Base-by-base conservation (phyloP, 2,888 invertebrate species). In the Caradrina clavipalpis region DNA sequence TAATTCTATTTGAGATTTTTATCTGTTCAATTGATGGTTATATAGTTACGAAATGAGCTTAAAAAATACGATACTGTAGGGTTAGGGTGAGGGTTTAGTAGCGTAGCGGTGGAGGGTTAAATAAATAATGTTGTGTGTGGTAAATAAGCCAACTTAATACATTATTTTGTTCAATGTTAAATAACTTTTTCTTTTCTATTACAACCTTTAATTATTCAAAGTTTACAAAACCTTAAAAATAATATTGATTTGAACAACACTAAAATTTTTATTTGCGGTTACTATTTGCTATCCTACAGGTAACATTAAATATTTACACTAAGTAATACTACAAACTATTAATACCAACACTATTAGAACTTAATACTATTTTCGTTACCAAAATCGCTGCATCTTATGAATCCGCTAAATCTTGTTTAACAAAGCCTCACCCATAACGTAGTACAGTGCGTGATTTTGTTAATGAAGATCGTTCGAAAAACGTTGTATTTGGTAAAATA, bases 21-120 rank as follows among this genome's bases (percentile, higher is more conserved):
- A 95, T 95, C 95, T 93, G 91, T 89, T 91, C 95, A 94, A 94
- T 94, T 93, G 93, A 92, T 94, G 92, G 93, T 93, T 93, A 91
- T 93, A 91, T 90, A 88, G 91, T 93, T 91, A 92, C 90, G 90
- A 90, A 93, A 91, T 90, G 86, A 88, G 88, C 91, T 89, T 87
- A 89, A 92, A 92, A 90, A 90, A 88, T 88, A 89, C 88, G 85
- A 87, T 87, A 87, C 77, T 81, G 70, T 85, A 86, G 89, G 89
- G 87, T 90, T 90, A 80, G 77, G 72, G 45, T 57, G 69, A 66
- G 62, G 74, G 73, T 65, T 74, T 70, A 69, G 78, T 68, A 56
- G n/a, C 47, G 56, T 39, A 69, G 78, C 73, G 70, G 62, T 68
- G 60, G 60, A 63, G 62, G 51, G 63, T 58, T 75, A 17, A 58